Evolutionary conservation across 2,888 invertebrate genomes (phyloP).

Genomic region (Dicycla oo): DNA sequence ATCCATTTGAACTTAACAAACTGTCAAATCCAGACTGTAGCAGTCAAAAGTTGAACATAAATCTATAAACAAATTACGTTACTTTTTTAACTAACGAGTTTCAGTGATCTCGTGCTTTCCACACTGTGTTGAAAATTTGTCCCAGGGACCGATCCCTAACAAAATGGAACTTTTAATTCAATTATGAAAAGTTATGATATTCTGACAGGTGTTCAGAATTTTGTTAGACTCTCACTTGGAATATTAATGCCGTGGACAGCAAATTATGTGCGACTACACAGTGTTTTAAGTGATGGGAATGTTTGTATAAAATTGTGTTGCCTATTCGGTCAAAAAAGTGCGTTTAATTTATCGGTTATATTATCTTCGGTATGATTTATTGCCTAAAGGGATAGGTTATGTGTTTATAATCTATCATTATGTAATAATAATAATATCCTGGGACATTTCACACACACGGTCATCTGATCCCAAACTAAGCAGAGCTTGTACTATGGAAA

Average conservation of each 20-base stretch:
- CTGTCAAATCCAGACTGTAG: slow-evolving; percentile 16
- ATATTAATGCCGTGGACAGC: slow-evolving; percentile 35
- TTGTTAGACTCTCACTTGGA: slow-evolving; percentile 18
- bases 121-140: slow-evolving; percentile 30
- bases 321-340: not conserved
- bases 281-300: not conserved
- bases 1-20: slow-evolving; percentile 11
- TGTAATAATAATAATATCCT: too few species aligned
- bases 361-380: not conserved
- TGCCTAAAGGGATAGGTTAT: not conserved
- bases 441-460: too few species aligned
- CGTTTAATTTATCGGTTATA: too few species aligned
- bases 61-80: slow-evolving; percentile 42
- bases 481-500: too few species aligned
- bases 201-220: slow-evolving; percentile 41
- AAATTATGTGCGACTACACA: slow-evolving; percentile 20
- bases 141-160: slow-evolving; percentile 19
- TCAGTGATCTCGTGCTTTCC: slow-evolving; percentile 12
- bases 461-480: too few species aligned
- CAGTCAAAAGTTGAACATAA: slow-evolving; percentile 26
- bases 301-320: too few species aligned
- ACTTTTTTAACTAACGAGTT: slow-evolving; percentile 37
- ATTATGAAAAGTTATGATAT: slow-evolving; percentile 54
- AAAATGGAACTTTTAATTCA: slow-evolving; percentile 60
- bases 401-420: not conserved